Evolutionary conservation across 2,888 invertebrate species (phyloP).

Genomic region (Julus scanicus): DNA sequence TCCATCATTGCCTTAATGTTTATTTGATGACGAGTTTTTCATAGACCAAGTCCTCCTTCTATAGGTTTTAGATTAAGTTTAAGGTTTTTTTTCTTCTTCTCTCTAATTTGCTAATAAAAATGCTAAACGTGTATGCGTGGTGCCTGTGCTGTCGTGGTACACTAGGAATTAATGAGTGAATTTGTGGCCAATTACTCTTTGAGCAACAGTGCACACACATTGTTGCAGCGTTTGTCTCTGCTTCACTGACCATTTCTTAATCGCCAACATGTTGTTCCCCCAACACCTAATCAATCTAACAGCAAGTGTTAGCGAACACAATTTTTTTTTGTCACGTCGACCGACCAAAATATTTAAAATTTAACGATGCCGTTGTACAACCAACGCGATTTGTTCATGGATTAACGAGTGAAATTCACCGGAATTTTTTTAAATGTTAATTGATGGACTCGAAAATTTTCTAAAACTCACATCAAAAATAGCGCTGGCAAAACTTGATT

Average conservation of each 20-base stretch:
- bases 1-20: constrained; percentile 13
- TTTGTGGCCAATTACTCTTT: constrained; percentile 42
- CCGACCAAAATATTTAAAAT: background rate
- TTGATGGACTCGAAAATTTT: background rate
- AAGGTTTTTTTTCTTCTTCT: background rate
- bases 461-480: background rate
- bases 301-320: background rate
- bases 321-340: background rate
- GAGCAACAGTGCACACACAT: constrained; percentile 34
- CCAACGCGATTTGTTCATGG: background rate
- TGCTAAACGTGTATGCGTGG: background rate
- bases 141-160: background rate
- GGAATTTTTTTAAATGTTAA: background rate
- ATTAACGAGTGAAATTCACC: background rate
- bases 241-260: constrained; percentile 36
- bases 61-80: background rate
- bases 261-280: constrained; percentile 15
- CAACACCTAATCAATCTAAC: constrained; percentile 25
- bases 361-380: background rate
- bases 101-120: background rate
- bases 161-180: constrained; percentile 38
- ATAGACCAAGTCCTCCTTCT: background rate
- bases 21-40: background rate
- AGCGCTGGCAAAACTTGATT: too few relatives aligned
- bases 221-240: constrained; percentile 24